Percentiles rank a stretch among this genome's conserved stretches.
phyloP scores from a whole-genome alignment of 1,140 invertebrate species.

The Adoxophyes honmai region DNA sequence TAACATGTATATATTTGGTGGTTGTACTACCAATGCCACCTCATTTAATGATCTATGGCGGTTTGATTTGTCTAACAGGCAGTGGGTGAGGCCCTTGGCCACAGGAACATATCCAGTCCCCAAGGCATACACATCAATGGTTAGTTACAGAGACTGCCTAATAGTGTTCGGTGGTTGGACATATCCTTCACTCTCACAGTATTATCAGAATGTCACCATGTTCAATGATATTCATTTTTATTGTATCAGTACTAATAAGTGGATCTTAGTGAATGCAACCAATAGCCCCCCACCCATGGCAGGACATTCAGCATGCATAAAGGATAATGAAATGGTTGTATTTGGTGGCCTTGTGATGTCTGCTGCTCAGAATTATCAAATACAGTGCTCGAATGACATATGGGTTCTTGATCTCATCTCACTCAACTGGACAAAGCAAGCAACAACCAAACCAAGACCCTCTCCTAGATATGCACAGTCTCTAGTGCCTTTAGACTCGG shows the following conservation, averaged over 20 bases:
- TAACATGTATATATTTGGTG: conserved; percentile 97
- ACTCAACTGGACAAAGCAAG: conserved; percentile 87
- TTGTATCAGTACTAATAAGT: conserved; percentile 89
- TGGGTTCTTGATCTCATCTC: conserved; percentile 92
- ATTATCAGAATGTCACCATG: conserved; percentile 92
- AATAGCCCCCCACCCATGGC: conserved; percentile 87
- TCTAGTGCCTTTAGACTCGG: conserved; percentile 84
- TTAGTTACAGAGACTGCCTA: conserved; percentile 89
- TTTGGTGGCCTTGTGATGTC: conserved; percentile 86
- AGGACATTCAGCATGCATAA: conserved; percentile 95
- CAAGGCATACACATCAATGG: conserved; percentile 95
- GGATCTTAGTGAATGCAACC: conserved; percentile 85
- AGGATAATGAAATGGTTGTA: conserved; percentile 92
- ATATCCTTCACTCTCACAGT: conserved; percentile 92
- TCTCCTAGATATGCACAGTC: conserved; percentile 93
- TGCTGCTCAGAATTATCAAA: conserved; percentile 70
- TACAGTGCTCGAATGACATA: conserved; percentile 89
- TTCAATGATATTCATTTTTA: conserved; percentile 97
- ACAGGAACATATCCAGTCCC: conserved; percentile 96
- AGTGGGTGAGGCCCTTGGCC: conserved; percentile 89
- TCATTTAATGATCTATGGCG: conserved; percentile 98
- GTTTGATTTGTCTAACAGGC: conserved; percentile 90
- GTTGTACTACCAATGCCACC: conserved; percentile 95
- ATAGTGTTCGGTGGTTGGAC: conserved; percentile 98
- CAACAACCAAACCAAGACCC: conserved; percentile 83